These are phyloP conservation scores for Aurelia aurita complex sp. Pacific DNA, from an alignment of 30 jellyfish, hydroid and myxozoan genomes.

Conservation along the genomic window DNA sequence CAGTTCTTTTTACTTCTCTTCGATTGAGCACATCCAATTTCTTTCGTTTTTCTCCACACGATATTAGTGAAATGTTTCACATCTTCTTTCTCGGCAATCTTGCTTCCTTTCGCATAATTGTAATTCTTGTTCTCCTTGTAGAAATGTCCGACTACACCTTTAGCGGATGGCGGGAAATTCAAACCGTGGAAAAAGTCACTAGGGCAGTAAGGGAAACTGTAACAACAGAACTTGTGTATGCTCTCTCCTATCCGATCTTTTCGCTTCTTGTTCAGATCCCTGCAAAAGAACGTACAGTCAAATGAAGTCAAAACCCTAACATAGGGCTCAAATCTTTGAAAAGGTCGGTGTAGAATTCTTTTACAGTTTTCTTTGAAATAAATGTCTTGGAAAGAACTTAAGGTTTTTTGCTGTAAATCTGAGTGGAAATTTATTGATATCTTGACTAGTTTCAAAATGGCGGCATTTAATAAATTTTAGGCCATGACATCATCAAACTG, in stretches of 20 bases:
- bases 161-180: constrained; percentile 94
- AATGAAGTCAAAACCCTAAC: too few relatives aligned
- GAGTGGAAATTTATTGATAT: too few relatives aligned
- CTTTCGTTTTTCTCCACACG: constrained; percentile 86
- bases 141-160: constrained; percentile 82
- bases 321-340: too few relatives aligned
- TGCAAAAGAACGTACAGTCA: neutral
- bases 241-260: constrained; percentile 78
- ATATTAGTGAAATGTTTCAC: constrained; percentile 80
- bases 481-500: too few relatives aligned
- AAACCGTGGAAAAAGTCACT: constrained; percentile 75
- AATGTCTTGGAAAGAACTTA: too few relatives aligned
- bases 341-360: too few relatives aligned
- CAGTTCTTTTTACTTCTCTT: constrained; percentile 62
- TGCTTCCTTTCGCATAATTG: constrained; percentile 72
- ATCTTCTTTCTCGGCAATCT: constrained; percentile 8
- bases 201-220: constrained; percentile 88
- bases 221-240: constrained; percentile 92
- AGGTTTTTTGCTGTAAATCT: too few relatives aligned
- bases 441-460: too few relatives aligned
- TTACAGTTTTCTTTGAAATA: too few relatives aligned
- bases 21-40: constrained; percentile 92
- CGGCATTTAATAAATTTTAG: too few relatives aligned
- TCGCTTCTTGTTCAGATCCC: constrained; percentile 68
- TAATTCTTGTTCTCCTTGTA: constrained; percentile 73